A percentile compares a stretch with the other conserved stretches of the same genome.
These are phyloP conservation scores for Boleophthalmus pectinirostris DNA, from an alignment of 2,113 vertebrate genomes.

Conservation along the genomic window DNA sequence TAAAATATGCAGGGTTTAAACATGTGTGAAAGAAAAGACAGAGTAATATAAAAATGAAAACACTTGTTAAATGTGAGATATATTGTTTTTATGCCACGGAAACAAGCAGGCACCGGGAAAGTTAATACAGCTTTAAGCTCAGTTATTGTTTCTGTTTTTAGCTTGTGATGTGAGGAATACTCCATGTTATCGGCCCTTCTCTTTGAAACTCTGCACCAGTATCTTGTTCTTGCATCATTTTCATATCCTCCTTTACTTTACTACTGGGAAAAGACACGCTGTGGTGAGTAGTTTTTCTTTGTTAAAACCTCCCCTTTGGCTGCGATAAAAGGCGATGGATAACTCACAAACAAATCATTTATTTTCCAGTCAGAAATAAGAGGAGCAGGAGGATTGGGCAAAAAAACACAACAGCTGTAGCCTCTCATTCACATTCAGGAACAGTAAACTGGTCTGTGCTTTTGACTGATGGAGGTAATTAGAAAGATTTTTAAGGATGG, in stretches of 20 bases:
- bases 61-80: too few species aligned
- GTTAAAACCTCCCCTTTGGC: conserved; percentile 38
- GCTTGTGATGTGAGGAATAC: conserved; percentile 12
- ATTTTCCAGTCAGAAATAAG: conserved; percentile 47
- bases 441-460: conserved; percentile 39
- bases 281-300: conserved; percentile 25
- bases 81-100: too few species aligned
- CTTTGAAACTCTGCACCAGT: conserved; percentile 33
- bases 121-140: conserved; percentile 28
- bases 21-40: too few species aligned
- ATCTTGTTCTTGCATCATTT: conserved; percentile 49
- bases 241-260: conserved; percentile 32
- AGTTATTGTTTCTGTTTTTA: conserved; percentile 27
- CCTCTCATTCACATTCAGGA: conserved; percentile 43
- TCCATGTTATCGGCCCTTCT: conserved; percentile 11
- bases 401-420: conserved; percentile 44
- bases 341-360: conserved; percentile 42
- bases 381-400: conserved; percentile 39
- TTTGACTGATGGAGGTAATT: conserved; percentile 47
- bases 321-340: conserved; percentile 39
- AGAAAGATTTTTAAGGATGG: conserved; percentile 28
- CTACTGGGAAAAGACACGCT: conserved; percentile 30
- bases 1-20: too few species aligned
- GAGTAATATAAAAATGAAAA: too few species aligned
- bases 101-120: background rate